Conservation (phyloP, 2,888 invertebrate species). For the Drepana falcataria region DNA sequence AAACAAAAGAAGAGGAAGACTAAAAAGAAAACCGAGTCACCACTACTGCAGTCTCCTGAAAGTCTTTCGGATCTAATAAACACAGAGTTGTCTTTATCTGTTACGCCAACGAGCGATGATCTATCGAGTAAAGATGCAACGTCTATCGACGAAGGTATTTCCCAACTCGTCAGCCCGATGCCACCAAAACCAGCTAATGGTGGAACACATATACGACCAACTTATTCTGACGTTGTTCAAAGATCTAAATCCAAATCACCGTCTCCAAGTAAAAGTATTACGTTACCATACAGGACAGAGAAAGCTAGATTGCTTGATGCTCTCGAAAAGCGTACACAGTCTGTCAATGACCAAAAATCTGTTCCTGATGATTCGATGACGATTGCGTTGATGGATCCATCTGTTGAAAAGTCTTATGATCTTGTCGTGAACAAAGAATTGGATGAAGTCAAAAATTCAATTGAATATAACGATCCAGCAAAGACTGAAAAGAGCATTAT, state of each 20-base stretch:
- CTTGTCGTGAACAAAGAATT: constrained; percentile 80
- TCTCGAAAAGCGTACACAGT: constrained; percentile 61
- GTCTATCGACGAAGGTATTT: constrained; percentile 72
- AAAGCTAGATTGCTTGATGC: constrained; percentile 55
- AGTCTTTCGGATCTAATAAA: constrained; percentile 73
- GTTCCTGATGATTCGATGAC: constrained; percentile 49
- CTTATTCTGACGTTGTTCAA: constrained; percentile 72
- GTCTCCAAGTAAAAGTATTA: constrained; percentile 56
- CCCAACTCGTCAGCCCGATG: constrained; percentile 52
- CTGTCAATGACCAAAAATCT: constrained; percentile 39
- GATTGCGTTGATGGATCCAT: constrained; percentile 57
- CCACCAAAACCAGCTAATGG: constrained; percentile 26
- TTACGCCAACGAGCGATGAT: constrained; percentile 68
- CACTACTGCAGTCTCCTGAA: constrained; percentile 55
- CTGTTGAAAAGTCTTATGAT: constrained; percentile 64
- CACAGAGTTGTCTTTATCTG: constrained; percentile 65
- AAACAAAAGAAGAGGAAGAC: constrained; percentile 61
- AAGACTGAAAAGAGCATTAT: constrained; percentile 84
- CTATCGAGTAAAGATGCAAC: constrained; percentile 56
- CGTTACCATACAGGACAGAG: constrained; percentile 44
- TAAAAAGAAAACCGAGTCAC: constrained; percentile 61
- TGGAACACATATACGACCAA: constrained; percentile 41
- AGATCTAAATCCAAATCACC: constrained; percentile 73
- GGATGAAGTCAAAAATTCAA: constrained; percentile 76
- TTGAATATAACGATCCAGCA: constrained; percentile 76